Conservation (phyloP, 2,888 invertebrate species). For the Rosalia funebris region DNA sequence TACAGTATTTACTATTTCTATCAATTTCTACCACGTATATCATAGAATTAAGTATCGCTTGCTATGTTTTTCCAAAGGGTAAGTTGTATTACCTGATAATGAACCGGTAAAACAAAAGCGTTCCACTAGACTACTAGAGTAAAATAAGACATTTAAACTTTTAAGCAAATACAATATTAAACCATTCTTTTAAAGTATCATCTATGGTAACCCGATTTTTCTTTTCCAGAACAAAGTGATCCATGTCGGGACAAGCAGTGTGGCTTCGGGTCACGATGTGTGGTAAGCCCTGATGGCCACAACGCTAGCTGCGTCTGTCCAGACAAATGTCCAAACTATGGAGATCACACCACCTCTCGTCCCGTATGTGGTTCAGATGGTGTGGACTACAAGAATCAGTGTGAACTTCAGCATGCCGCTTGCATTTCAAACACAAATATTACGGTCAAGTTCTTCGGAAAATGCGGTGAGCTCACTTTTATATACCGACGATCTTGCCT, state of each 20-base stretch:
- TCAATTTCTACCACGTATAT: conserved; percentile 35
- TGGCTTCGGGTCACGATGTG: conserved; percentile 76
- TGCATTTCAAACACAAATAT: conserved; percentile 81
- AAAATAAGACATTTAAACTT: too few species aligned
- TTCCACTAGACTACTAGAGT: too few species aligned
- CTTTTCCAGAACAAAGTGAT: conserved; percentile 72
- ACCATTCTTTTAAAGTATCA: too few species aligned
- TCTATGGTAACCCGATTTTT: too few species aligned
- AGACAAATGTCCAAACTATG: conserved; percentile 81
- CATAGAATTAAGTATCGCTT: conserved; percentile 51
- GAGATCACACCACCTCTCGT: conserved; percentile 82
- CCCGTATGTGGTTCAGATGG: conserved; percentile 88
- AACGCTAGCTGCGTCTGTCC: conserved; percentile 82
- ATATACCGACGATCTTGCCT: not conserved
- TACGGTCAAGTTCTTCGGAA: conserved; percentile 83
- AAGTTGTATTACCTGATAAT: too few species aligned
- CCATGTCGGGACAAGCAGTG: conserved; percentile 78
- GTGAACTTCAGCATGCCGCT: conserved; percentile 83
- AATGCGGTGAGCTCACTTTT: conserved; percentile 79
- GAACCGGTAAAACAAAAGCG: too few species aligned
- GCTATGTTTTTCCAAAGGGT: conserved; percentile 67
- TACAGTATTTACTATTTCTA: conserved; percentile 32
- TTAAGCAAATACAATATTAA: too few species aligned
- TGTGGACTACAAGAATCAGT: conserved; percentile 84
- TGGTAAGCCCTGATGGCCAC: conserved; percentile 73